Conservation (phyloP, 1,140 invertebrate genomes). For the Aphelenchoides avenae region DNA sequence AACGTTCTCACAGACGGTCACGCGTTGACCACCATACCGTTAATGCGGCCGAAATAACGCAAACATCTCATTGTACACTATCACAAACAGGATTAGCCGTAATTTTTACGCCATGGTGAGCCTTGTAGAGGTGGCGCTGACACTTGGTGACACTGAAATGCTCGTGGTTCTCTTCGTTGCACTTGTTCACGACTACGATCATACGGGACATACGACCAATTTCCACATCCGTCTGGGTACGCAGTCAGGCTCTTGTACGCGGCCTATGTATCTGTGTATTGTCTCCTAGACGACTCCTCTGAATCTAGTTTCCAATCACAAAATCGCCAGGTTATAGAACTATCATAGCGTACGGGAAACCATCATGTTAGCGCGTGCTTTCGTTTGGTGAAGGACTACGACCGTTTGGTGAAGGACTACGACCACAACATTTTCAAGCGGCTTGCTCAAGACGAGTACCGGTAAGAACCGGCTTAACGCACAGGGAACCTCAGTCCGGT, state of each 20-base stretch:
- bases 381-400: slow-evolving; percentile 74
- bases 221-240: slow-evolving; percentile 87
- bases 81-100: slow-evolving; percentile 86
- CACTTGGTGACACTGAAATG: slow-evolving; percentile 78
- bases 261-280: no score
- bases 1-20: slow-evolving; percentile 76
- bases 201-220: slow-evolving; percentile 92
- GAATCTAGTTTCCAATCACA: slow-evolving; percentile 69
- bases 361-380: slow-evolving; percentile 89
- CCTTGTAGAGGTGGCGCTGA: not conserved
- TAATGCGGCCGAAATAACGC: slow-evolving; percentile 89
- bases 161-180: slow-evolving; percentile 88
- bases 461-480: no score
- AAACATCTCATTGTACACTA: slow-evolving; percentile 86
- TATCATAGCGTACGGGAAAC: slow-evolving; percentile 89
- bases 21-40: slow-evolving; percentile 85
- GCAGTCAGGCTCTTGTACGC: slow-evolving; percentile 10
- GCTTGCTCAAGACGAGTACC: slow-evolving; percentile 83
- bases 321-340: slow-evolving; percentile 83
- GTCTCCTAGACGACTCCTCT: no score
- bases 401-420: no score
- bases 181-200: slow-evolving; percentile 84
- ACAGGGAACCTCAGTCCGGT: no score
- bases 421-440: slow-evolving; percentile 84
- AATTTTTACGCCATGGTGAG: slow-evolving; percentile 49